Evolutionary conservation across 1,140 invertebrate genomes (phyloP), one percentile per base, ranked within the genome.

Genomic region (Drosophila repletoides): DNA sequence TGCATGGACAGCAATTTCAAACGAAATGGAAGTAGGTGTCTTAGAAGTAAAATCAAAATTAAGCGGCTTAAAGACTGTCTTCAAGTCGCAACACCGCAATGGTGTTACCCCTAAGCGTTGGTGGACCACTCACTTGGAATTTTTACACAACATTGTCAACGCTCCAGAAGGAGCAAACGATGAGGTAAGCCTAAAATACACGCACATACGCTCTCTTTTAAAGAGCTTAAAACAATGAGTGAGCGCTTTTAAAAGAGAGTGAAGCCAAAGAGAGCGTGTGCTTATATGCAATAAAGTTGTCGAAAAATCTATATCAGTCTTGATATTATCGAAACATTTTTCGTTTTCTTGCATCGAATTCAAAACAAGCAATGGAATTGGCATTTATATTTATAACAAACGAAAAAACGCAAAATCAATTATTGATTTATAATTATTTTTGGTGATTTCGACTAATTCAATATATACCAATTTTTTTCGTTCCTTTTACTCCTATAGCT

Each of bases 111-210:
- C 31, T 21, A 38, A 26, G 1, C 40, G 53, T 1, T 56, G 53
- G 53, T 56, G 53, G 40, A 12, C 53, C 17, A 24, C 3, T 7
- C 29, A 58, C 7, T 33, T 58, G 53, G 14, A 28, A 3, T 58
- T 58, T n/a, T 10, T 58, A 9, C n/a, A 34, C 5, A 24, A 15
- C 9, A 12, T 6, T n/a, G 10, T 3, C 22, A 29, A 31, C 1
- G 15, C n/a, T 5, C 26, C 17, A 2, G 15, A 10, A 2, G 15
- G 12, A 3, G 5, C 1, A 6, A n/a, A 19, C 15, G n/a, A 7
- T 3, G 22, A 31, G 46, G 34, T 41, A 31, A 41, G 36, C 7
- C n/a, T n/a, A 9, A 2, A 6, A 15, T 24, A 33, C 9, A 31
- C 2, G 31, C 12, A 46, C 22, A 17, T 1, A 2, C n/a, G 7